These are phyloP conservation scores for Doryteuthis pealeii DNA, from an alignment of 1,140 invertebrate species.

Conservation along the genomic window DNA sequence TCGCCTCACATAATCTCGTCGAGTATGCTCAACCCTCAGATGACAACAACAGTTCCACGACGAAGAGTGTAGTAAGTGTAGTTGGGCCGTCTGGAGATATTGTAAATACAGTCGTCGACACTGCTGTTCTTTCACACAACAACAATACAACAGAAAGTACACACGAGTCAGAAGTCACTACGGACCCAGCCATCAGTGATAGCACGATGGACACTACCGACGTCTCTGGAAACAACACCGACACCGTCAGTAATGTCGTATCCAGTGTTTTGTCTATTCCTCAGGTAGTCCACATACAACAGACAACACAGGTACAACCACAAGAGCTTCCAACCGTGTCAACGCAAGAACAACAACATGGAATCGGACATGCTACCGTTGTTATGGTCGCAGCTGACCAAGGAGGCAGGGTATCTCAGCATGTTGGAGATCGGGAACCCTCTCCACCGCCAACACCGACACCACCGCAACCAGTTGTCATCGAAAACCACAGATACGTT, in stretches of 20 bases:
- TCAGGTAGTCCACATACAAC: not conserved
- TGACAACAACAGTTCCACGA: slow-evolving; percentile 10
- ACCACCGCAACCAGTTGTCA: not conserved
- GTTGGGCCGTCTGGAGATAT: slow-evolving; percentile 13
- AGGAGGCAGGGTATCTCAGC: not conserved
- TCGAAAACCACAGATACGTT: not conserved
- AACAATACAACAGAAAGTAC: no score
- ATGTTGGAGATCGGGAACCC: not conserved
- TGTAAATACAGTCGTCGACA: slow-evolving; percentile 33
- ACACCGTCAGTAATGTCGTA: not conserved
- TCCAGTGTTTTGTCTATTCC: not conserved
- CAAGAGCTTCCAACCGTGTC: not conserved
- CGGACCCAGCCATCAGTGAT: no score
- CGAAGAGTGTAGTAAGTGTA: slow-evolving; percentile 8
- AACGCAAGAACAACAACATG: not conserved
- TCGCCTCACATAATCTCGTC: slow-evolving; percentile 36
- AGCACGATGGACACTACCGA: no score
- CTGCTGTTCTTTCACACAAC: slow-evolving; percentile 19
- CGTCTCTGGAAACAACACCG: no score
- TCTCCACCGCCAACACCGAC: no score
- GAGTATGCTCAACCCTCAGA: slow-evolving; percentile 17
- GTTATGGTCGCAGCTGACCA: not conserved
- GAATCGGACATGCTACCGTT: not conserved
- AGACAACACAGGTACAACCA: not conserved
- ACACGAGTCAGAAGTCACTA: no score